Evolutionary conservation across 2,113 vertebrate genomes (phyloP).

Genomic region (Trematomus loennbergii): DNA sequence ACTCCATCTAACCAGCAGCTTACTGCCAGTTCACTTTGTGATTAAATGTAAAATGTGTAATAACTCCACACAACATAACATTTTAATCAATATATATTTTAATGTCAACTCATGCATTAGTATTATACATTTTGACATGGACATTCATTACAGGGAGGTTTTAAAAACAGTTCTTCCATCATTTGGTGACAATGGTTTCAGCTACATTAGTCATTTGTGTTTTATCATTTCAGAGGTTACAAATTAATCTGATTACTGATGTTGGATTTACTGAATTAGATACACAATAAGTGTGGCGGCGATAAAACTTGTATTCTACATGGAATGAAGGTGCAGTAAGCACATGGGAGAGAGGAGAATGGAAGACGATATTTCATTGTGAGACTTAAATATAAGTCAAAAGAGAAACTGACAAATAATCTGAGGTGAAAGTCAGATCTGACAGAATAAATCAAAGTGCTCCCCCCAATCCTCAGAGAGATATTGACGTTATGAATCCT

Average conservation of each 20-base stretch:
- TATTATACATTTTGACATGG: background rate
- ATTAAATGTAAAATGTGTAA: background rate
- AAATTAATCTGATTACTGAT: background rate
- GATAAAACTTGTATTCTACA: background rate
- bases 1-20: too few species aligned
- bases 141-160: background rate
- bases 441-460: background rate
- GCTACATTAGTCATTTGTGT: background rate
- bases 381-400: background rate
- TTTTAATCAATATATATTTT: conserved; percentile 31
- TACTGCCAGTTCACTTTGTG: too few species aligned
- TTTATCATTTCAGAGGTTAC: background rate
- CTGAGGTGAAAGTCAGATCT: background rate
- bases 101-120: conserved; percentile 20
- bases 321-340: background rate
- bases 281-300: too few species aligned
- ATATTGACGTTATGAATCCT: background rate
- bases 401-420: background rate
- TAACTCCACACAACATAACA: background rate
- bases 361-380: background rate
- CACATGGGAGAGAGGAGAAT: background rate
- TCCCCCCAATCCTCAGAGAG: too few species aligned
- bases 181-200: background rate
- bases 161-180: background rate
- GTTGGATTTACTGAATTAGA: background rate